A percentile compares a stretch with the other conserved stretches of the same genome.
phyloP scores from a whole-genome alignment of 2,797 vertebrate genomes.

The Sebastolobus altivelis region DNA sequence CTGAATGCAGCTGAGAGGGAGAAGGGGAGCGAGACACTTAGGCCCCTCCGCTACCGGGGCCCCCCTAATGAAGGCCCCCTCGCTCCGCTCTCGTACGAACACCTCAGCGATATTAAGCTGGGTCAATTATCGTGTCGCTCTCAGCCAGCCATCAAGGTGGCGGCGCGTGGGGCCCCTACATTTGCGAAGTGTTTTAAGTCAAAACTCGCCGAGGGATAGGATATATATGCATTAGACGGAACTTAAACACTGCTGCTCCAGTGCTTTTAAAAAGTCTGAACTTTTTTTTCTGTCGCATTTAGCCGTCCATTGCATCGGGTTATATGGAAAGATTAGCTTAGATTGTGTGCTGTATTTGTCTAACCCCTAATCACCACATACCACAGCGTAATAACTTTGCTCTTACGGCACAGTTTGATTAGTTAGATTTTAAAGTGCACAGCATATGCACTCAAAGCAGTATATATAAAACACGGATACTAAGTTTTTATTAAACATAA shows the following conservation, averaged over 20 bases:
- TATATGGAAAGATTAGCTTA: background rate
- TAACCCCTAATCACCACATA: background rate
- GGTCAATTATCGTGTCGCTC: slow-evolving; percentile 82
- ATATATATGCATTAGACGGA: slow-evolving; percentile 46
- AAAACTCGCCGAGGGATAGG: slow-evolving; percentile 46
- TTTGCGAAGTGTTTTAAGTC: slow-evolving; percentile 67
- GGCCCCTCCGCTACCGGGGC: slow-evolving; percentile 67
- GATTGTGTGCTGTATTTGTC: background rate
- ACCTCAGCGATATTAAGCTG: slow-evolving; percentile 84
- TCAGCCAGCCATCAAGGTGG: slow-evolving; percentile 75
- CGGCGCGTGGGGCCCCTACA: slow-evolving; percentile 28
- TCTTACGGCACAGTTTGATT: slow-evolving; percentile 29
- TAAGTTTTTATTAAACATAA: slow-evolving; percentile 45
- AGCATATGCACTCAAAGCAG: slow-evolving; percentile 12
- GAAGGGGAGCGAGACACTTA: slow-evolving; percentile 63
- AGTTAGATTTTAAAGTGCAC: slow-evolving; percentile 12
- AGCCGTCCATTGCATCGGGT: slow-evolving; percentile 15
- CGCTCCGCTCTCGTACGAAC: slow-evolving; percentile 63
- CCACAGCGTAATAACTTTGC: background rate
- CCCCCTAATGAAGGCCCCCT: slow-evolving; percentile 78
- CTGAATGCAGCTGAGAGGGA: slow-evolving; percentile 74
- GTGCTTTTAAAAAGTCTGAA: slow-evolving; percentile 55
- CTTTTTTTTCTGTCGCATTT: slow-evolving; percentile 16
- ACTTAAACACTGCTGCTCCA: slow-evolving; percentile 47
- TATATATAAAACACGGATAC: slow-evolving; percentile 33